These are phyloP conservation scores for Ageneiosus marmoratus DNA, from an alignment of 2,113 vertebrate genomes.

Conservation along the genomic window DNA sequence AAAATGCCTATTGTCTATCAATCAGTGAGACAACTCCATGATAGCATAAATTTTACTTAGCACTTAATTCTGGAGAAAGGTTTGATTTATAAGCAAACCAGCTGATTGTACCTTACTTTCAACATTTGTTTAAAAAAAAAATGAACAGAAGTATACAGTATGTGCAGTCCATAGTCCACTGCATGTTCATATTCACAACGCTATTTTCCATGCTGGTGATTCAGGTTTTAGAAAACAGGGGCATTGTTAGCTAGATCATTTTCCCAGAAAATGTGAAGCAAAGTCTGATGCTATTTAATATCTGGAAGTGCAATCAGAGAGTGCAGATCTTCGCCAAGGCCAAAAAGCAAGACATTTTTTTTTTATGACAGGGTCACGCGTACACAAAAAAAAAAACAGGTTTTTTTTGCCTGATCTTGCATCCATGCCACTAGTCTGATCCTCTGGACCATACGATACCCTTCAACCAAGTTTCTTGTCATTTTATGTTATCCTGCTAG, in stretches of 20 bases:
- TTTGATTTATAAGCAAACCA: neutral
- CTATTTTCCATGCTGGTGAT: neutral
- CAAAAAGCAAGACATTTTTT: no score
- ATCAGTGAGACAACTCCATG: neutral
- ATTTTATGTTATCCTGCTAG: no score
- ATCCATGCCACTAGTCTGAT: no score
- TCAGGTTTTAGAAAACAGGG: neutral
- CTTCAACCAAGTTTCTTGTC: no score
- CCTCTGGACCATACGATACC: no score
- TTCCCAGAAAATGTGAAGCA: neutral
- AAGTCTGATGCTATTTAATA: neutral
- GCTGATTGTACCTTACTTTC: neutral
- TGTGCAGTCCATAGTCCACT: neutral
- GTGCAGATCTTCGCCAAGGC: no score
- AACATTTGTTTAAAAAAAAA: neutral
- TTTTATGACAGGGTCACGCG: no score
- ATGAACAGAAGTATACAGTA: neutral
- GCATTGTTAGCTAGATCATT: neutral
- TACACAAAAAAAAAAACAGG: no score
- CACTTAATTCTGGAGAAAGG: neutral
- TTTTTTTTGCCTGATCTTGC: no score
- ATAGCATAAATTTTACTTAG: neutral
- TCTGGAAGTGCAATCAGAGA: no score
- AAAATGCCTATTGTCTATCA: neutral
- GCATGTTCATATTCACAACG: neutral